phyloP scores from a whole-genome alignment of 2,888 invertebrate genomes.

The Tinea pellionella region DNA sequence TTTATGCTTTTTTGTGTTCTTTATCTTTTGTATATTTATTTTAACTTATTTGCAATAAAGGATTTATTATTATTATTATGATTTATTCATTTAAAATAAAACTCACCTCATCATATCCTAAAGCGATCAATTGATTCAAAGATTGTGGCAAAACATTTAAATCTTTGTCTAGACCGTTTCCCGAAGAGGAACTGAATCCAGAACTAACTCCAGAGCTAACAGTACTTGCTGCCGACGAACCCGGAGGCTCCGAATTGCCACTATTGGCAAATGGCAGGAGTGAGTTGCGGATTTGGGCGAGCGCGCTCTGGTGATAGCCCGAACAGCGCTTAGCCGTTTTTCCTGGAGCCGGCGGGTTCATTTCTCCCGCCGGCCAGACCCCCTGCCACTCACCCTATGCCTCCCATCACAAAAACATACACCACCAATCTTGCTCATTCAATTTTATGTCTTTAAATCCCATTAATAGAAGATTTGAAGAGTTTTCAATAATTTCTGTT shows the following conservation, averaged over 20 bases:
- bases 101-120: conserved; percentile 82
- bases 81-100: too few relatives aligned
- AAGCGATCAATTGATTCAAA: conserved; percentile 73
- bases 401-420: conserved; percentile 58
- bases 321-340: conserved; percentile 77
- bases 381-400: conserved; percentile 65
- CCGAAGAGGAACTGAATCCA: conserved; percentile 69
- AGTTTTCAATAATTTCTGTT: conserved; percentile 20
- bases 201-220: conserved; percentile 72
- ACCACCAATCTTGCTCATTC: conserved; percentile 25
- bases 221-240: conserved; percentile 81
- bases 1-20: too few relatives aligned
- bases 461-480: conserved; percentile 25
- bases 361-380: conserved; percentile 69
- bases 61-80: too few relatives aligned
- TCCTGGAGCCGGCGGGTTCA: conserved; percentile 73
- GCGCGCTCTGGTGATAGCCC: conserved; percentile 88
- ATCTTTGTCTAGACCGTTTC: conserved; percentile 73
- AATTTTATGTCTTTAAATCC: conserved; percentile 25
- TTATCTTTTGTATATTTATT: too few relatives aligned
- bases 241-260: conserved; percentile 70
- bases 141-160: conserved; percentile 73
- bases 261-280: conserved; percentile 83
- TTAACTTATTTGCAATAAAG: too few relatives aligned
- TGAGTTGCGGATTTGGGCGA: conserved; percentile 87